phyloP scores from a whole-genome alignment of 2,888 invertebrate genomes.

The Andrena marginata region DNA sequence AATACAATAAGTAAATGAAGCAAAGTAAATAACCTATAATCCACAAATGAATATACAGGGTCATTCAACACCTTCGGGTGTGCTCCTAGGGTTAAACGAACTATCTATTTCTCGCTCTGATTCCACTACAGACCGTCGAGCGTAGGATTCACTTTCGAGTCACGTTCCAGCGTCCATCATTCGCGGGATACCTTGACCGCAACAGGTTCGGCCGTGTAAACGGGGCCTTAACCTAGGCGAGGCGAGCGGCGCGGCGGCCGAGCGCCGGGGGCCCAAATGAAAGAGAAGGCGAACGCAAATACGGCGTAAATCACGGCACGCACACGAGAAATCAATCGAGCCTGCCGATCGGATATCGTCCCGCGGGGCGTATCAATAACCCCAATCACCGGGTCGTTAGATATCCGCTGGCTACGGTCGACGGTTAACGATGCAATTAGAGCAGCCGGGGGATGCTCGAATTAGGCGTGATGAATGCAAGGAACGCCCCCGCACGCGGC shows the following conservation, averaged over 20 bases:
- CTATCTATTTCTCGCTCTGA: not conserved
- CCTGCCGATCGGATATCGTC: constrained; percentile 50
- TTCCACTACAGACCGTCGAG: not conserved
- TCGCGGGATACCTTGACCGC: constrained; percentile 38
- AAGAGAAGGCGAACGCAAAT: constrained; percentile 59
- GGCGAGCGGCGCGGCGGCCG: not conserved
- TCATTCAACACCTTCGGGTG: not conserved
- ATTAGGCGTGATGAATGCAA: constrained; percentile 64
- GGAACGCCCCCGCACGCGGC: constrained; percentile 56
- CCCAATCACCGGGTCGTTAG: constrained; percentile 59
- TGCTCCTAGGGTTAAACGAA: not conserved
- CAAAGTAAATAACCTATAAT: no score
- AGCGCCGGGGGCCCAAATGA: constrained; percentile 50
- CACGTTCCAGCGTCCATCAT: constrained; percentile 26
- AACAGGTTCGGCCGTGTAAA: constrained; percentile 29
- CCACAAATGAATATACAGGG: no score
- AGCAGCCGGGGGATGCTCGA: constrained; percentile 48
- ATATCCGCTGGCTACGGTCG: constrained; percentile 23
- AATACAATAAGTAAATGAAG: no score
- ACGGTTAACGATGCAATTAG: constrained; percentile 66
- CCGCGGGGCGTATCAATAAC: constrained; percentile 48
- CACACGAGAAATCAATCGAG: constrained; percentile 54
- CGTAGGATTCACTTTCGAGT: constrained; percentile 19
- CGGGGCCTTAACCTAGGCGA: constrained; percentile 44
- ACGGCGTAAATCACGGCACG: constrained; percentile 56